These are phyloP conservation scores for Priocnemis perturbator DNA, from an alignment of 2,888 invertebrate species.

Conservation along the genomic window DNA sequence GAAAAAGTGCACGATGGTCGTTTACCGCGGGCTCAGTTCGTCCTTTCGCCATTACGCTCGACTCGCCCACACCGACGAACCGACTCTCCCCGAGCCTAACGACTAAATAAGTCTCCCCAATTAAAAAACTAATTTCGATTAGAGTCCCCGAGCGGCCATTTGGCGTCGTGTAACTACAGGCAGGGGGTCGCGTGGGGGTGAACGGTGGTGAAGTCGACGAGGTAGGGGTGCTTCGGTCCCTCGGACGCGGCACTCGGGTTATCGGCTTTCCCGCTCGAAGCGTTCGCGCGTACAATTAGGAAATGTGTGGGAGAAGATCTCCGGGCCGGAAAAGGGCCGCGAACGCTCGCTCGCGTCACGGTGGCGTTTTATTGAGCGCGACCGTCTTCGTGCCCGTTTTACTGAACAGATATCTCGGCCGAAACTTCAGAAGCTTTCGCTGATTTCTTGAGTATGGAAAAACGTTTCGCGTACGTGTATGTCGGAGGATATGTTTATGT, in stretches of 20 bases:
- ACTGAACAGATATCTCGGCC: no score
- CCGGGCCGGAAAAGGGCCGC: no score
- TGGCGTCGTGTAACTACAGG: slow-evolving; percentile 61
- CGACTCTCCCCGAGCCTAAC: slow-evolving; percentile 55
- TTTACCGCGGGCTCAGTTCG: slow-evolving; percentile 9
- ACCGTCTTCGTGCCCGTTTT: no score
- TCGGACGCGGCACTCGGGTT: not conserved
- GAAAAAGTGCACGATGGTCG: not conserved
- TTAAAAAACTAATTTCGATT: slow-evolving; percentile 75
- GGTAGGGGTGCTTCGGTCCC: slow-evolving; percentile 34
- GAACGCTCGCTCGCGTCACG: no score
- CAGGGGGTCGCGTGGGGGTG: slow-evolving; percentile 28
- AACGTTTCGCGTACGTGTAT: no score
- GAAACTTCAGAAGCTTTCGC: no score
- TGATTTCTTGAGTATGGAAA: no score
- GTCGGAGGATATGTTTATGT: no score
- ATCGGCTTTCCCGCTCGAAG: slow-evolving; percentile 2
- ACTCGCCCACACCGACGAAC: slow-evolving; percentile 9
- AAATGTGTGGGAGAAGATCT: no score
- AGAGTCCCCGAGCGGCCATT: slow-evolving; percentile 69
- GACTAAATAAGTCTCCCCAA: slow-evolving; percentile 72
- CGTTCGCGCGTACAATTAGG: no score
- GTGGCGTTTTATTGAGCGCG: no score
- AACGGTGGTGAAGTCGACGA: slow-evolving; percentile 42
- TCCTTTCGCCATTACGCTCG: slow-evolving; percentile 22